Base-by-base conservation (phyloP, 2,888 invertebrate species). In the Nebria brevicollis region DNA sequence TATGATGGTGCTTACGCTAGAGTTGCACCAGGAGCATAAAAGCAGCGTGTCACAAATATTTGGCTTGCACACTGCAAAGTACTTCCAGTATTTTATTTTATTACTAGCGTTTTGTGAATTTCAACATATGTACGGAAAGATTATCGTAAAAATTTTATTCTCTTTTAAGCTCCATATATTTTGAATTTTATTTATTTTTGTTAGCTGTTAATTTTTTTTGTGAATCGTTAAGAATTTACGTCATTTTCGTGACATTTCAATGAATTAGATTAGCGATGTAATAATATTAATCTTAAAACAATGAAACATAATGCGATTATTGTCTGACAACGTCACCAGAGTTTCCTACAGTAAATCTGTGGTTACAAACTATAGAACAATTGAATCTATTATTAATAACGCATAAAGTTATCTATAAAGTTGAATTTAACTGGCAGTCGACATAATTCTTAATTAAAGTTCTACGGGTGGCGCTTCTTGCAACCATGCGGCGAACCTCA, bases 391-490 rank as follows among this genome's bases (percentile, higher is more conserved):
- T 78, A 78, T 78, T 74, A 74, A 66, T 66, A 78, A 78, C 66
- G 72, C 65, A 78, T 78, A 78, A 78, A 78, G 66, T 78, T 78
- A 41, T 74, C 78, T 74, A 74, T 78, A 72, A 78, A 78, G 78
- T 77, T 77, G 6, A 65, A 5, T n/a, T 8, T 54, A 11, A 65
- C 65, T 74, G 13, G 41, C 20, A 72, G 74, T 34, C 42, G 73
- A 66, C 78, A 78, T 78, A 78, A 74, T 78, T 78, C 78, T 78
- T 78, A 74, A 78, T 78, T 78, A 78, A 78, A 78, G 42, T 78
- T 78, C 13, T 13, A 54, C 7, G 1, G 54, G 54, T 54, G 54
- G 54, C 54, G 54, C 54, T 11, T 11, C 11, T 54, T 54, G 54
- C 54, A 54, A 54, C 54, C 2, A 54, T 34, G 34, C 5, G 54